A percentile compares a stretch with the other conserved stretches of the same genome.
phyloP scores from a whole-genome alignment of 2,888 invertebrate species.

The Melanophora roralis region DNA sequence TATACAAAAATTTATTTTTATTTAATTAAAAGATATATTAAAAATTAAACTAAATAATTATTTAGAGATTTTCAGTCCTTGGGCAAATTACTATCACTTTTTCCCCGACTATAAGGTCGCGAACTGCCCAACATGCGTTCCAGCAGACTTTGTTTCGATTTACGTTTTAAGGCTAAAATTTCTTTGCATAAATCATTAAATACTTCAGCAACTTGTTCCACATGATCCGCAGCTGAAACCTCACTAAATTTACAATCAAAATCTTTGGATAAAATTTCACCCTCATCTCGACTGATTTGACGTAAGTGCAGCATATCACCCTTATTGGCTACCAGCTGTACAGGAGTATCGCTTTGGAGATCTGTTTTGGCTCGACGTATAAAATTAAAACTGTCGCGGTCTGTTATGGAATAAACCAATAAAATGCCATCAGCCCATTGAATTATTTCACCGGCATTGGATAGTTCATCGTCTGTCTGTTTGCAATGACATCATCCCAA shows the following conservation, averaged over 20 bases:
- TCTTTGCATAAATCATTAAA: slow-evolving; percentile 91
- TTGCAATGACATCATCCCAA: slow-evolving; percentile 18
- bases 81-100: slow-evolving; percentile 92
- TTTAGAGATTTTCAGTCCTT: slow-evolving; percentile 81
- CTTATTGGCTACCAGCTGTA: slow-evolving; percentile 93
- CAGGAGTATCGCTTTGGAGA: slow-evolving; percentile 84
- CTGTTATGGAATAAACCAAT: slow-evolving; percentile 93
- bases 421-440: slow-evolving; percentile 95
- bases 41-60: slow-evolving; percentile 2
- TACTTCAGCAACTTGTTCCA: slow-evolving; percentile 88
- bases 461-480: slow-evolving; percentile 85
- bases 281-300: slow-evolving; percentile 92
- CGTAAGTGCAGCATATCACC: slow-evolving; percentile 93
- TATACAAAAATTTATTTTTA: slow-evolving; percentile 5
- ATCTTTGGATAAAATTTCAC: slow-evolving; percentile 91
- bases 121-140: slow-evolving; percentile 90
- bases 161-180: slow-evolving; percentile 86
- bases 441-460: slow-evolving; percentile 83
- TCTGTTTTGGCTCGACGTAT: slow-evolving; percentile 85
- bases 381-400: slow-evolving; percentile 89
- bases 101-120: slow-evolving; percentile 87
- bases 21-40: background rate
- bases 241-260: slow-evolving; percentile 93
- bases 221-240: slow-evolving; percentile 93
- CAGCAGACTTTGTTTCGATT: slow-evolving; percentile 90